Percentiles rank a stretch among this genome's conserved stretches.
Conservation (phyloP, 1,140 invertebrate genomes). For the Oscheius sp. region DNA sequence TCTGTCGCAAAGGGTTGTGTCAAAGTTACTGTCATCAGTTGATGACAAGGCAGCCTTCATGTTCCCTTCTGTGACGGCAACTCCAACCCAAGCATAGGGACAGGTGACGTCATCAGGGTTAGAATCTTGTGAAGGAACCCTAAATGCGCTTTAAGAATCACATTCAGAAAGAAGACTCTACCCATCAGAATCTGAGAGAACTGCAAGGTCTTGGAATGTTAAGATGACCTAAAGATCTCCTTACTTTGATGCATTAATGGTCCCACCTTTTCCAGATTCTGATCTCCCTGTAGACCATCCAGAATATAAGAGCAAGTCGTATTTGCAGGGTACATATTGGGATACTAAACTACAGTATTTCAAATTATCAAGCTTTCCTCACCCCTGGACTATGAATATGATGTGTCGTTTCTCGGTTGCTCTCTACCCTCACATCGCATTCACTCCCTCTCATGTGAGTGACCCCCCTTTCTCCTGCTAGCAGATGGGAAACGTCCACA, state of each 20-base stretch:
- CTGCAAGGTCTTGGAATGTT: constrained; percentile 48
- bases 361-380: neutral
- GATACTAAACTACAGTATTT: constrained; percentile 40
- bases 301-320: constrained; percentile 60
- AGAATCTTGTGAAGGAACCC: neutral
- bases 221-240: constrained; percentile 49
- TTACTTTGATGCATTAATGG: neutral
- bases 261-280: constrained; percentile 56
- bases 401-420: constrained; percentile 54
- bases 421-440: constrained; percentile 58
- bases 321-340: constrained; percentile 56
- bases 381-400: constrained; percentile 56
- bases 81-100: constrained; percentile 50
- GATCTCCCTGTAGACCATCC: constrained; percentile 59
- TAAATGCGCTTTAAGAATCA: neutral
- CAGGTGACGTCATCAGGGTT: constrained; percentile 24
- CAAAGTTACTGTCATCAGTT: constrained; percentile 54
- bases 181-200: constrained; percentile 38
- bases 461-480: constrained; percentile 49
- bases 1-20: constrained; percentile 51
- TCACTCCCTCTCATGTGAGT: constrained; percentile 57
- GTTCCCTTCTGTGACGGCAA: constrained; percentile 43
- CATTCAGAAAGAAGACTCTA: neutral
- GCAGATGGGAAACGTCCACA: constrained; percentile 49
- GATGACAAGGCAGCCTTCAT: constrained; percentile 55